These are phyloP conservation scores for Machaerirhynchus nigripectus DNA, from an alignment of 2,113 vertebrate genomes.

Conservation along the genomic window DNA sequence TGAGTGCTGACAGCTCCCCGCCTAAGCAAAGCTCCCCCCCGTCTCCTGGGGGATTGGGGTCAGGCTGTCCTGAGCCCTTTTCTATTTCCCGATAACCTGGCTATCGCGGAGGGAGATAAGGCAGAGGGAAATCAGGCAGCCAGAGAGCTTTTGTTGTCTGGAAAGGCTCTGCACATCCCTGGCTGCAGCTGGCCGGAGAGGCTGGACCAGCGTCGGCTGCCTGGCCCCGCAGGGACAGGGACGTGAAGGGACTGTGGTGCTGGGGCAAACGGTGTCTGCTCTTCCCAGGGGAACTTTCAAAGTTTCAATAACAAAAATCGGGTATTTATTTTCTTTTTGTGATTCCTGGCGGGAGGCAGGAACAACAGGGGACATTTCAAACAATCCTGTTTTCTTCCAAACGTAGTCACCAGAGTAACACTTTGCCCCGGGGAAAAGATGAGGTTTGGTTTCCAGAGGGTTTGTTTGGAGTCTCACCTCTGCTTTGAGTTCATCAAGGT, in stretches of 20 bases:
- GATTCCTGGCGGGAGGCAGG: neutral
- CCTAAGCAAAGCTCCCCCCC: neutral
- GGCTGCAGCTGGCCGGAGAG: neutral
- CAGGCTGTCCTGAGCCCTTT: neutral
- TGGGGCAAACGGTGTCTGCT: neutral
- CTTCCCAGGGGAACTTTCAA: neutral
- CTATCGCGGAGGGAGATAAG: neutral
- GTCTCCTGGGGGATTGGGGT: neutral
- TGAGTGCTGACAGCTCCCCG: rapidly evolving
- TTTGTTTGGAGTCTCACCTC: neutral
- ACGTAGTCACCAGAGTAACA: neutral
- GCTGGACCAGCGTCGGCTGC: neutral
- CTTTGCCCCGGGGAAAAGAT: neutral
- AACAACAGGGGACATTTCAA: neutral
- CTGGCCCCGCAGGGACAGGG: rapidly evolving
- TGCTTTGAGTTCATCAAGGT: neutral
- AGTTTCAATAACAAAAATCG: neutral
- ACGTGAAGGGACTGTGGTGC: neutral
- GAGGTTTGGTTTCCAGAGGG: neutral
- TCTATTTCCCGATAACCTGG: neutral
- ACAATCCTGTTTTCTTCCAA: neutral
- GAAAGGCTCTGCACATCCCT: neutral
- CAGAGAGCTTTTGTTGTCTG: conserved; percentile 4
- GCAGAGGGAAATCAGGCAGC: neutral
- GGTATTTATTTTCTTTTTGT: neutral